phyloP scores from a whole-genome alignment of 2,113 vertebrate genomes.

The Neodontobutis hainanensis region DNA sequence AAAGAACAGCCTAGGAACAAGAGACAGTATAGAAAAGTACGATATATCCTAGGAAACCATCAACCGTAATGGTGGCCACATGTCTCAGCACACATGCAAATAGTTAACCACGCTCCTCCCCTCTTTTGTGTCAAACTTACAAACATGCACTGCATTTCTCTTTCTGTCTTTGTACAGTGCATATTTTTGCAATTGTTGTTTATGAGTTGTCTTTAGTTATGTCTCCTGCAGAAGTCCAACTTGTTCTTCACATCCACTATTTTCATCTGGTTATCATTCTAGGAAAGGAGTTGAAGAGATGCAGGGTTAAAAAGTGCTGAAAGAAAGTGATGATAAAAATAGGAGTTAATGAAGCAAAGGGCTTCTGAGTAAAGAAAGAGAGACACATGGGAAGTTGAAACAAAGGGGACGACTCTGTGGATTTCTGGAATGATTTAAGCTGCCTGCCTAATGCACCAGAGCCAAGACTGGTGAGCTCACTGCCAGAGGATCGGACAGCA shows the following conservation, averaged over 20 bases:
- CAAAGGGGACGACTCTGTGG: conserved; percentile 41
- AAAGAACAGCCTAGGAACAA: conserved; percentile 6
- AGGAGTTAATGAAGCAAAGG: background rate
- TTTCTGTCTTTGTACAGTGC: conserved; percentile 26
- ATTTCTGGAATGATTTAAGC: conserved; percentile 63
- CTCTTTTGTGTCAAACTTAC: conserved; percentile 22
- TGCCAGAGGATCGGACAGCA: conserved; percentile 51
- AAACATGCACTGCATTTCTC: conserved; percentile 27
- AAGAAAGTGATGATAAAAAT: conserved; percentile 20
- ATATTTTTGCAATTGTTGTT: conserved; percentile 20
- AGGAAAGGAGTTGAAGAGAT: background rate
- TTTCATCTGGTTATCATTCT: background rate
- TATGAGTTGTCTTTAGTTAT: background rate
- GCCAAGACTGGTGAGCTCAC: conserved; percentile 39
- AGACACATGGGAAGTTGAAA: conserved; percentile 65
- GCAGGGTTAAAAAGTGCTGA: background rate
- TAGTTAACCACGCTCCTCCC: conserved; percentile 54
- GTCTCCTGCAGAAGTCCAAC: conserved; percentile 12
- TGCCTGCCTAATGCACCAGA: conserved; percentile 40
- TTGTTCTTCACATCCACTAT: background rate
- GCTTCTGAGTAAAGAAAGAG: conserved; percentile 18
- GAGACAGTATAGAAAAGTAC: conserved; percentile 30
- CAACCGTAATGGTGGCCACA: conserved; percentile 65
- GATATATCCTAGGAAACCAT: conserved; percentile 33
- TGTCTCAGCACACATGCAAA: conserved; percentile 69